A percentile compares a stretch with the other conserved stretches of the same genome.
These are phyloP conservation scores for Corapipo altera DNA, from an alignment of 2,113 vertebrate genomes.

Conservation along the genomic window DNA sequence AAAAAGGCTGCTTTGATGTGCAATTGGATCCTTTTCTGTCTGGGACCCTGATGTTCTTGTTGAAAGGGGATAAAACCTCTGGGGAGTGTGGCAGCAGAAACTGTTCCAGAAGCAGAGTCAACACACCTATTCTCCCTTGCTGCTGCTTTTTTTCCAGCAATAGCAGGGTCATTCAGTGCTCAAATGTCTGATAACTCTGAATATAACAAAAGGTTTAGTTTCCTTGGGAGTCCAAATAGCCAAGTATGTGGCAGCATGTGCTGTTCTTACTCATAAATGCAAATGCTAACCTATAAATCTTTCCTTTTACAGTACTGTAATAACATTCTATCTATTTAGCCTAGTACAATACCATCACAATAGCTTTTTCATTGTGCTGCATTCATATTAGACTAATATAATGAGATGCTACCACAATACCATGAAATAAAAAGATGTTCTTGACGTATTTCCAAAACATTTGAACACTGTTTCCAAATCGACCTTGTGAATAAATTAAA, in stretches of 20 bases:
- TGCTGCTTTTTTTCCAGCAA: conserved; percentile 2
- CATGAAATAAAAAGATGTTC: conserved; percentile 56
- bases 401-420: conserved; percentile 53
- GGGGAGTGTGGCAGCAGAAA: background rate
- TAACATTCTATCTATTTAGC: conserved; percentile 54
- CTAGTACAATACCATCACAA: conserved; percentile 53
- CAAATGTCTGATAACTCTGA: conserved; percentile 50
- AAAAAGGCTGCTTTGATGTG: conserved; percentile 45
- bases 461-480: conserved; percentile 64
- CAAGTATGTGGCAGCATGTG: conserved; percentile 21
- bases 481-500: conserved; percentile 68
- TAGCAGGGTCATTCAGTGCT: conserved; percentile 18
- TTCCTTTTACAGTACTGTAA: conserved; percentile 36
- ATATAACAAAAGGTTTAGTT: conserved; percentile 17
- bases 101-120: conserved; percentile 11
- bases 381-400: conserved; percentile 57
- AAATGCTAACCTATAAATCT: conserved; percentile 53
- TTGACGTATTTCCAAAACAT: conserved; percentile 64
- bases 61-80: background rate
- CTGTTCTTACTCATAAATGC: conserved; percentile 53
- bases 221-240: conserved; percentile 44
- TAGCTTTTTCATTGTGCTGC: conserved; percentile 60
- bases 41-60: conserved; percentile 1
- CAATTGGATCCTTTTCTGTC: conserved; percentile 44
- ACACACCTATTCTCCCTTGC: conserved; percentile 11